A percentile compares a stretch with the other conserved stretches of the same genome.
Conservation (phyloP, 1,140 invertebrate genomes). For the Ceratina japonica region DNA sequence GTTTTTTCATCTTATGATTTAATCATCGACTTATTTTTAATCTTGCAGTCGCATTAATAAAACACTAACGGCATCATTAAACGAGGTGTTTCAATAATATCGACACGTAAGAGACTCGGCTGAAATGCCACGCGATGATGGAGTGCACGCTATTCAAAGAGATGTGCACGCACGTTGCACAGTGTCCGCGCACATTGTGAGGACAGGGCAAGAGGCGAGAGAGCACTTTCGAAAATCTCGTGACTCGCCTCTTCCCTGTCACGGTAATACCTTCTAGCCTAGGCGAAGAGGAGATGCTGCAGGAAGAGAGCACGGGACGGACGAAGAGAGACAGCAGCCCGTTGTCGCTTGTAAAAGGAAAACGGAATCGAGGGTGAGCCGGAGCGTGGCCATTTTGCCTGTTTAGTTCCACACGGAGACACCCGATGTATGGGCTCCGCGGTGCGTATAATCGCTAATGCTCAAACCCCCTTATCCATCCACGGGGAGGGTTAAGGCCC, state of each 20-base stretch:
- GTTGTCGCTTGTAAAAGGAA: conserved; percentile 55
- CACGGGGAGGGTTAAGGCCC: conserved; percentile 46
- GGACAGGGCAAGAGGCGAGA: conserved; percentile 14
- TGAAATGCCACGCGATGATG: conserved; percentile 3
- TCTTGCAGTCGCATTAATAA: background rate
- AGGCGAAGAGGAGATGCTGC: conserved; percentile 35
- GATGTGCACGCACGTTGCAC: background rate
- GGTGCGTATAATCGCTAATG: conserved; percentile 77
- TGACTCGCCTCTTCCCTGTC: conserved; percentile 53
- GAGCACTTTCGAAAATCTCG: conserved; percentile 66
- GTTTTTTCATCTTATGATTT: background rate
- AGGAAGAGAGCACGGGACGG: conserved; percentile 1
- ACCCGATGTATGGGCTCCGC: conserved; percentile 72
- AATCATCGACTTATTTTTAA: background rate
- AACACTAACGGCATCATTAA: background rate
- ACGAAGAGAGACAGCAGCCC: conserved; percentile 19
- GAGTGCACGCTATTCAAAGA: conserved; percentile 9
- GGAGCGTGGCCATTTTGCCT: conserved; percentile 75
- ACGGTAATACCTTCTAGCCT: conserved; percentile 40
- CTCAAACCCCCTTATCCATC: conserved; percentile 68
- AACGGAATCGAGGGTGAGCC: conserved; percentile 69
- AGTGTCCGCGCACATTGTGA: background rate
- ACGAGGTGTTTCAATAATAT: background rate
- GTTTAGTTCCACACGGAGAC: conserved; percentile 75
- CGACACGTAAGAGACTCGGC: background rate